Base-by-base conservation (phyloP, 2,888 invertebrate genomes). In the Drosophila hawaiiensis region DNA sequence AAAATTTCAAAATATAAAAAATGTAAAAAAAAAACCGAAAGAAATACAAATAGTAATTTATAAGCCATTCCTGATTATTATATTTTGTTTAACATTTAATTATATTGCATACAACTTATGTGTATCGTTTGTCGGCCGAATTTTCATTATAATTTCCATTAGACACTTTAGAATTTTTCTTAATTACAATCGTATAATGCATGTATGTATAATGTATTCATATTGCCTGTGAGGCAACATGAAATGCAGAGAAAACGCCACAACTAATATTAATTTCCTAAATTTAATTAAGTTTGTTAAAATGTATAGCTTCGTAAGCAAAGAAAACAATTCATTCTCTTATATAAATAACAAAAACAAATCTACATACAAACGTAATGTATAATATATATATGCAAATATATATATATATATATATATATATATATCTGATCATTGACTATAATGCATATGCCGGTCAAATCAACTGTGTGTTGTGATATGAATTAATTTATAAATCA, bases 381-480 rank as follows among this genome's bases (percentile, higher is more conserved):
- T 62, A 58, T 56, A 62, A 67, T 55, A 56, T 50, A 68, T 72
- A 68, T 58, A 83, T 55, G 65, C 41, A 43, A 14, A 76, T 60
- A 78, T n/a, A n/a, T n/a, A 67, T 55, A 56, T 50, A 68, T 72
- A 68, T 58, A 83, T 55, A 74, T 56, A 78, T 54, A 70, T 55
- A 54, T 50, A 59, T 59, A 64, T 43, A 75, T 60, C 61, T 65
- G 54, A 67, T 65, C 50, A 72, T 73, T 63, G 65, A 76, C 60
- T 74, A 64, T 76, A 80, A 68, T 70, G 68, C 60, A 83, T 63
- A 84, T 78, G 64, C 75, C 82, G 85, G 83, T 76, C 78, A 74
- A 89, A 87, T 87, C 90, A 87, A 88, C 90, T 88, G 90, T 85
- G 91, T 88, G 88, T 88, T 88, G 88, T 88, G 88, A 88, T 88